These are phyloP conservation scores for Lasioglossum oenotherae DNA, from an alignment of 2,888 invertebrate species.

Conservation along the genomic window DNA sequence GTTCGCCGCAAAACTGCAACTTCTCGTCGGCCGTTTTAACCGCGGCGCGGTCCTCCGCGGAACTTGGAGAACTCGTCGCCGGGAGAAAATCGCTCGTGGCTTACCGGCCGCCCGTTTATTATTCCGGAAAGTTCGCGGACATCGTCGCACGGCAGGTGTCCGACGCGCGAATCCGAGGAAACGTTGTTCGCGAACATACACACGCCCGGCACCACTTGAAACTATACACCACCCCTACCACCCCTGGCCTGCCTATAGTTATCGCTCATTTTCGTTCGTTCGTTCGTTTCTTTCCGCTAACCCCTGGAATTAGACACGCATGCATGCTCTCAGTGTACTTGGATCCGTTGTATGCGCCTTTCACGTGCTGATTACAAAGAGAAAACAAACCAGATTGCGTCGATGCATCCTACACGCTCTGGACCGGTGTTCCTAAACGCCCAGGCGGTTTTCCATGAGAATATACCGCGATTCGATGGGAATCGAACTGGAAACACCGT, in stretches of 20 bases:
- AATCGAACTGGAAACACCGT: no score
- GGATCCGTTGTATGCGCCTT: slow-evolving; percentile 15
- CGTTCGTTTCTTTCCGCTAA: slow-evolving; percentile 10
- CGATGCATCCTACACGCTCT: background rate
- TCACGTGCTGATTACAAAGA: slow-evolving; percentile 11
- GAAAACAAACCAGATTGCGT: slow-evolving; percentile 18
- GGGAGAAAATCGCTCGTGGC: slow-evolving; percentile 19
- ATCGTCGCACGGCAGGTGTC: slow-evolving; percentile 23
- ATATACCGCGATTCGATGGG: background rate
- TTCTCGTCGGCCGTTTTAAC: slow-evolving; percentile 17
- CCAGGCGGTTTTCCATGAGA: background rate
- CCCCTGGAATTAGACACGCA: slow-evolving; percentile 19
- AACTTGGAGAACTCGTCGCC: slow-evolving; percentile 17
- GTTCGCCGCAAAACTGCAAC: slow-evolving; percentile 1
- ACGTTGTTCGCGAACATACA: slow-evolving; percentile 26
- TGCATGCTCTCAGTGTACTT: slow-evolving; percentile 42
- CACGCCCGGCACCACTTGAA: background rate
- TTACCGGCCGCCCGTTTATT: slow-evolving; percentile 39
- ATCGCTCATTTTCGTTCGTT: background rate
- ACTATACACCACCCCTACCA: background rate
- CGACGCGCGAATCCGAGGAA: slow-evolving; percentile 27
- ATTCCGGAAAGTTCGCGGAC: slow-evolving; percentile 25
- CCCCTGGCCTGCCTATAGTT: background rate
- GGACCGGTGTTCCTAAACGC: background rate
- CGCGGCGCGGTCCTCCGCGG: background rate